These are phyloP conservation scores for Ailurus styani DNA, from an alignment of 2,113 vertebrate species.

Conservation along the genomic window DNA sequence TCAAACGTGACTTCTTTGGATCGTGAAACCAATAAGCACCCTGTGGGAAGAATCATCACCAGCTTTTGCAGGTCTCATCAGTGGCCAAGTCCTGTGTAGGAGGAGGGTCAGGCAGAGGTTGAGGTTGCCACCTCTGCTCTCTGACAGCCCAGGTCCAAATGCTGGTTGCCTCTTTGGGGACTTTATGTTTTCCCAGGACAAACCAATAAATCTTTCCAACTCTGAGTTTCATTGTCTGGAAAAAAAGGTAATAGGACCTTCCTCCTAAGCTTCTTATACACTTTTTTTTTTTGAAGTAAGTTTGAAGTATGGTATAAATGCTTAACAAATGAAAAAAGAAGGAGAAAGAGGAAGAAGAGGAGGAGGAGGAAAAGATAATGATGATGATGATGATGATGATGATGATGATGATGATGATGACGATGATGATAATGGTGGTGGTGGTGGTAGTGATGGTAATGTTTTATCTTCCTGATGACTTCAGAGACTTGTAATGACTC, in stretches of 20 bases:
- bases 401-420: not conserved
- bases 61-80: not conserved
- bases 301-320: not conserved
- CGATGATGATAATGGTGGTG: too few species aligned
- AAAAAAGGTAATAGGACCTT: not conserved
- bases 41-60: fast-evolving
- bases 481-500: not conserved
- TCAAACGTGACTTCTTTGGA: not conserved
- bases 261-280: not conserved
- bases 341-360: too few species aligned
- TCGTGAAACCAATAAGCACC: not conserved
- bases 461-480: not conserved
- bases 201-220: not conserved
- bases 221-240: not conserved
- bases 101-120: fast-evolving
- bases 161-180: not conserved
- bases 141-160: not conserved
- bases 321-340: not conserved
- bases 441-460: fast-evolving
- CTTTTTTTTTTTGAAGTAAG: not conserved
- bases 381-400: too few species aligned
- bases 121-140: not conserved
- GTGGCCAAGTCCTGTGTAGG: fast-evolving
- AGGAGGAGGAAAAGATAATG: too few species aligned
- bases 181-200: not conserved